Evolutionary conservation across 2,888 invertebrate genomes (phyloP), one percentile per base, ranked within the genome.

Genomic region (Ceratothoa steindachneri): DNA sequence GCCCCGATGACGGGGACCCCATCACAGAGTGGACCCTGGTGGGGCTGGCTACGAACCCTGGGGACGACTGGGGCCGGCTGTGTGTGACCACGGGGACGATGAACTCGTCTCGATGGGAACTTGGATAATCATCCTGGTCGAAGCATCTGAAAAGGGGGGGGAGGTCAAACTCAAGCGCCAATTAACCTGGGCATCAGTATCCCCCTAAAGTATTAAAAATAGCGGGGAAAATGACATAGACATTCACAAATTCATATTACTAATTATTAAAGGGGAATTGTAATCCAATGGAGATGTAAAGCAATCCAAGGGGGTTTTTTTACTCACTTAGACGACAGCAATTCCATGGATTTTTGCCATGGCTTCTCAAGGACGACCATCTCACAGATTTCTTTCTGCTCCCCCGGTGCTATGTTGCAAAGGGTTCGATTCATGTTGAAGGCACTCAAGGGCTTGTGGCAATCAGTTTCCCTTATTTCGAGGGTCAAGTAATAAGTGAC

Each of bases 321-420:
- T n/a, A n/a, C n/a, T 66, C 27, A 77, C 76, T 72, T 73, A 22
- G 74, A 51, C 29, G 66, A 55, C n/a, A 79, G 51, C 19, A 79
- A 72, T 28, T 79, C 73, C 27, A 67, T 55, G 30, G 76, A 74
- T 12, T 76, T 76, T 19, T 76, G 30, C 79, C 79, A 79, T 5
- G 79, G 76, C 65, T 79, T 76, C 30, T 79, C 75, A 30, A 79
- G 66, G 1, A 79, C 72, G 29, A 75, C 73, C 4, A 79, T 60
- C 27, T 75, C 76, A 71, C 79, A 79, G 4, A 79, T 76, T 60
- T 79, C 72, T 15, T 72, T 67, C n/a, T 73, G 71, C 5, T 79
- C 79, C 0, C 69, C 65, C 5, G 51, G 66, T 60, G 76, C 76
- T 19, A 30, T 67, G 22, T n/a, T 15, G 27, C 79, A 79, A 67